Evolutionary conservation across 2,113 vertebrate species (phyloP).

Genomic region (Noturus placidus): DNA sequence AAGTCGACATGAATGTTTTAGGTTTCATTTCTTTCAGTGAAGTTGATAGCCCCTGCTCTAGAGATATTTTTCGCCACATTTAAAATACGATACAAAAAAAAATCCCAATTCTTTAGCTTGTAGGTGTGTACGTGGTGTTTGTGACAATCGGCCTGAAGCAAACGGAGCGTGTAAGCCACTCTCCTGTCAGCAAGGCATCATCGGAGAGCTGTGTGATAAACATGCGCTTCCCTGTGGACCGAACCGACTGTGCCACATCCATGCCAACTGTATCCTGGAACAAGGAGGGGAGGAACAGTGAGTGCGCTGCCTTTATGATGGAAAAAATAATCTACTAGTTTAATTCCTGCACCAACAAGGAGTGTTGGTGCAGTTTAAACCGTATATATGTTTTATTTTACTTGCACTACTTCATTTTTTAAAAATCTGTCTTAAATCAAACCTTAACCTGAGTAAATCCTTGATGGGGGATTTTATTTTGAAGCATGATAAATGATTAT

Average conservation of each 20-base stretch:
- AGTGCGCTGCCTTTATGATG: constrained; percentile 8
- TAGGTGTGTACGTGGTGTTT: constrained; percentile 77
- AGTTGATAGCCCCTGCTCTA: neutral
- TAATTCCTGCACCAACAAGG: neutral
- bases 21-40: neutral
- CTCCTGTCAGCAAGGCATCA: constrained; percentile 74
- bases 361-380: neutral
- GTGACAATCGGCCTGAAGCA: constrained; percentile 77
- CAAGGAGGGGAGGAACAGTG: constrained; percentile 70
- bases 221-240: constrained; percentile 69
- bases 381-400: neutral
- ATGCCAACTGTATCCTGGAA: constrained; percentile 80
- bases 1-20: neutral
- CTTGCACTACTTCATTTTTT: neutral
- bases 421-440: neutral
- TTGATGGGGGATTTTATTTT: neutral
- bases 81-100: neutral
- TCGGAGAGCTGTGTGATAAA: constrained; percentile 78
- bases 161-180: constrained; percentile 76
- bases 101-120: constrained; percentile 73
- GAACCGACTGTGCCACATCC: constrained; percentile 78
- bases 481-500: neutral
- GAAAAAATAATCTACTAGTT: neutral
- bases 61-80: neutral
- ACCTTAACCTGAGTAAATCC: neutral